Evolutionary conservation across 2,888 invertebrate species (phyloP).

Genomic region (Taphrorychus bicolor): DNA sequence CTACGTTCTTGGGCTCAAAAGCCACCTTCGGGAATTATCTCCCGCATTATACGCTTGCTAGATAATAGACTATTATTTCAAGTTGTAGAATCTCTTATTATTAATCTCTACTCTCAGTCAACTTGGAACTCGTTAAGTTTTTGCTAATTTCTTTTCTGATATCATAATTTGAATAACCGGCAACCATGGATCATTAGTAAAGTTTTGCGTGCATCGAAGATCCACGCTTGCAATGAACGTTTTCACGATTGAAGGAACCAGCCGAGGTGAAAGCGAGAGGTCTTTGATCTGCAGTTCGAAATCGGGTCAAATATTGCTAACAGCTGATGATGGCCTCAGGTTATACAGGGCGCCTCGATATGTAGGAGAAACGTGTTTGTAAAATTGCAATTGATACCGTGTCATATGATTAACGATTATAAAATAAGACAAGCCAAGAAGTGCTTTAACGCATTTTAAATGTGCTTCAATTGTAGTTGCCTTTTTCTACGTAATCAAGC

Average conservation of each 20-base stretch:
- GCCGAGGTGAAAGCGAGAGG: conserved; percentile 40
- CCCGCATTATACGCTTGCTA: too few relatives aligned
- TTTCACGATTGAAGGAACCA: conserved; percentile 32
- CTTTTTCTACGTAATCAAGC: too few relatives aligned
- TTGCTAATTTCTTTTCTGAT: too few relatives aligned
- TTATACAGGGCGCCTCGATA: neutral
- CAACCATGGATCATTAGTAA: neutral
- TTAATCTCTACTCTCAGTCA: too few relatives aligned
- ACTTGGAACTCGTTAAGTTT: too few relatives aligned
- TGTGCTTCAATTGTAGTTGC: too few relatives aligned
- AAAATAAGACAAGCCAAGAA: neutral
- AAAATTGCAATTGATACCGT: neutral
- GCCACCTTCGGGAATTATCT: too few relatives aligned
- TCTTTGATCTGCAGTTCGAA: conserved; percentile 34
- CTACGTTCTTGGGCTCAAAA: too few relatives aligned
- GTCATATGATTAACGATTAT: neutral
- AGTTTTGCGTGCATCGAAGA: conserved; percentile 25
- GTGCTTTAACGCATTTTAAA: too few relatives aligned
- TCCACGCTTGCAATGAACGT: conserved; percentile 17
- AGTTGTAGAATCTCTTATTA: too few relatives aligned
- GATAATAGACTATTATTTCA: too few relatives aligned
- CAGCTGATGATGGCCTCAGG: conserved; percentile 31
- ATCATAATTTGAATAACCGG: too few relatives aligned
- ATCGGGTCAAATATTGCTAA: conserved; percentile 34
- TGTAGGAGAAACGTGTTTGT: neutral